Base-by-base conservation (phyloP, 2,888 invertebrate species). In the Zaprionus bogoriensis region DNA sequence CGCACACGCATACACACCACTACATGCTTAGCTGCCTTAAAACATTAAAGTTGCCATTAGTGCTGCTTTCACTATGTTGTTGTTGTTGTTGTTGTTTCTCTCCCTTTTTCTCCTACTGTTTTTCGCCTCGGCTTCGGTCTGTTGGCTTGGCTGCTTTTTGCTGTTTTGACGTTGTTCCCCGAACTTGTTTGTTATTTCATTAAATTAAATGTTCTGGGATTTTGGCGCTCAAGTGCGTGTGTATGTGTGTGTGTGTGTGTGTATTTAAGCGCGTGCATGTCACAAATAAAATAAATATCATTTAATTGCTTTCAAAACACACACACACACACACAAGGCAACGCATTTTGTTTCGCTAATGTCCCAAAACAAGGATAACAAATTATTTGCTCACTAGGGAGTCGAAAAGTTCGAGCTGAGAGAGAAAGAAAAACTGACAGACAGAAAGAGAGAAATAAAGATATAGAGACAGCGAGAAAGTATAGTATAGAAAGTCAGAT, bases 21-120 rank as follows among this genome's bases (percentile, higher is more conserved):
- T 19, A 41, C 41, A 41, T 41, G 41, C 25, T 60, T 39, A 42
- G 58, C 41, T 59, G 61, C 62, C 69, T 70, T 73, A 52, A 71
- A 81, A 79, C 80, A 70, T 82, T 80, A 82, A 82, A 85, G 83
- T 75, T 82, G 62, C 67, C 75, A 82, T 85, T 78, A 82, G 79
- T 57, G 79, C 46, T 62, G 55, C 46, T 62, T 17, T 25, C 53
- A 14, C 39, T n/a, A n/a, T 59, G 44, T 28, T 51, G 47, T 48
- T 61, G 58, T 58, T 55, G 60, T 51, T 63, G 27, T 20, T 53
- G 12, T 41, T 59, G 41, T 36, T 45, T 46, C 25, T 14, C 52
- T 45, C 36, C 41, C 47, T 30, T 22, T 32, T 28, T 14, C 38
- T 30, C 63, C 32, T n/a, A 52, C 22, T 25, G 23, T 28, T 46